Evolutionary conservation across 2,113 vertebrate species (phyloP).

Genomic region (Nycticorax nycticorax): DNA sequence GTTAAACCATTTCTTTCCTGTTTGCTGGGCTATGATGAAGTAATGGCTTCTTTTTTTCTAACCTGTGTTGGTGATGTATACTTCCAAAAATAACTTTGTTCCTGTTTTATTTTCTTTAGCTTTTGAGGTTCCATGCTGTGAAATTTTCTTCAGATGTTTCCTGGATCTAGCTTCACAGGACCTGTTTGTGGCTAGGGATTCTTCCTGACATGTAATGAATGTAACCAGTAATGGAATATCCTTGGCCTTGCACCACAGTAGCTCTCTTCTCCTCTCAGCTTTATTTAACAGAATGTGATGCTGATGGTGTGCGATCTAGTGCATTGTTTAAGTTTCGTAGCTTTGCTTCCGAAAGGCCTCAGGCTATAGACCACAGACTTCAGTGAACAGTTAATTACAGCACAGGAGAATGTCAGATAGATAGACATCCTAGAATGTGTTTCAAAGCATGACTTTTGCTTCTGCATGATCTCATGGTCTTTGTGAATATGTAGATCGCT

Average conservation of each 20-base stretch:
- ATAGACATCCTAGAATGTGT: not conserved
- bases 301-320: not conserved
- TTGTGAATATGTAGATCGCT: not conserved
- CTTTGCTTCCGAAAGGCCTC: not conserved
- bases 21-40: not conserved
- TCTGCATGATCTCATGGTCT: not conserved
- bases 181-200: not conserved
- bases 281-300: not conserved
- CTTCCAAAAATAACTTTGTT: not conserved
- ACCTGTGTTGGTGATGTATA: not conserved
- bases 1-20: not conserved
- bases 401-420: not conserved
- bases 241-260: not conserved
- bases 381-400: not conserved
- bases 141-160: not conserved
- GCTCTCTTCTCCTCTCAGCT: not conserved
- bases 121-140: not conserved
- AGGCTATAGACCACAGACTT: not conserved
- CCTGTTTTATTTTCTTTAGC: not conserved
- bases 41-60: not conserved
- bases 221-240: not conserved
- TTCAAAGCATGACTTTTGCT: not conserved
- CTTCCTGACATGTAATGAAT: not conserved
- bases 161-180: accelerated
- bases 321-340: not conserved